Conservation (phyloP, 1,140 invertebrate species). For the Pygmarrhopalites habei region DNA sequence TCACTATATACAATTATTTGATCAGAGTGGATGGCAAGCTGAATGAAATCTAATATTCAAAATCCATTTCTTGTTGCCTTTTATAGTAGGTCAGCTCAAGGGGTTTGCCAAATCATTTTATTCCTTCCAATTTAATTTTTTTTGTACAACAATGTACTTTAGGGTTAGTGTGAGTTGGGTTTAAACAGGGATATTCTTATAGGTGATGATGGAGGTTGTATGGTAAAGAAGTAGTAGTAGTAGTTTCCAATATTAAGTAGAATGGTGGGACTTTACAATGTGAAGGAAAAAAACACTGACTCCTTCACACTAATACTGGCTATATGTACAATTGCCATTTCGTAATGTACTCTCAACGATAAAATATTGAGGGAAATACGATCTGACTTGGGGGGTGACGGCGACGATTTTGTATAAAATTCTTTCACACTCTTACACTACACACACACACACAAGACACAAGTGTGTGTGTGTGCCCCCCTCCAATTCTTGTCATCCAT, state of each 20-base stretch:
- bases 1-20: too few species aligned
- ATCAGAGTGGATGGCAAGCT: too few species aligned
- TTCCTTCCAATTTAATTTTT: background rate
- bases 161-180: background rate
- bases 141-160: background rate
- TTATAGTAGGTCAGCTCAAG: constrained; percentile 4
- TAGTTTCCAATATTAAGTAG: too few species aligned
- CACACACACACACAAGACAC: too few species aligned
- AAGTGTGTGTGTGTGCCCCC: too few species aligned
- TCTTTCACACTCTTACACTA: background rate
- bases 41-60: too few species aligned
- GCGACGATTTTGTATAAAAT: background rate
- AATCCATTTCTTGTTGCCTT: background rate
- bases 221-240: too few species aligned
- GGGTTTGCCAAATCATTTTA: background rate
- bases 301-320: too few species aligned
- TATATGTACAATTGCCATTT: background rate
- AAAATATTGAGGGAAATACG: constrained; percentile 5
- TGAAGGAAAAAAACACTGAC: too few species aligned
- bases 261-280: too few species aligned
- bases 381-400: constrained; percentile 5
- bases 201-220: background rate
- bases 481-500: background rate
- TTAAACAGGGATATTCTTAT: background rate
- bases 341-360: background rate